These are phyloP conservation scores for Abrostola tripartita DNA, from an alignment of 2,888 invertebrate genomes.

Conservation along the genomic window DNA sequence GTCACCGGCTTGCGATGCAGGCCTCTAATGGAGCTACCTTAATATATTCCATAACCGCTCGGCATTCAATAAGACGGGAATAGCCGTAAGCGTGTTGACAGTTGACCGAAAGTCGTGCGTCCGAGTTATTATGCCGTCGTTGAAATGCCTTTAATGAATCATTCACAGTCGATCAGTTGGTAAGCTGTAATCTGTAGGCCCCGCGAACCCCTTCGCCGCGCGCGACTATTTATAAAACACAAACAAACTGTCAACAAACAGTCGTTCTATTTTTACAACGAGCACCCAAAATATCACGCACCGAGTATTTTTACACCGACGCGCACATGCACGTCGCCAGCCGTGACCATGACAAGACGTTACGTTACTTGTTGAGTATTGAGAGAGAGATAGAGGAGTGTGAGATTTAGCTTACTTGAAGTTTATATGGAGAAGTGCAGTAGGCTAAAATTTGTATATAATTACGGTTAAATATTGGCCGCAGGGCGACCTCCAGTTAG, in stretches of 20 bases:
- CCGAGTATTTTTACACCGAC: slow-evolving; percentile 25
- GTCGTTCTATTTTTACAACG: slow-evolving; percentile 31
- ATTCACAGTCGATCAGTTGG: neutral
- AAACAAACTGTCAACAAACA: slow-evolving; percentile 39
- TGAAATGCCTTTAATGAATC: neutral
- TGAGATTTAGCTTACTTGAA: too few relatives aligned
- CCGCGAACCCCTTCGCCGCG: neutral
- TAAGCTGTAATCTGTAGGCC: neutral
- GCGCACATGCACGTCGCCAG: neutral
- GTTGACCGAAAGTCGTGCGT: neutral
- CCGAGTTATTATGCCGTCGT: slow-evolving; percentile 16
- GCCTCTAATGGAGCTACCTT: slow-evolving; percentile 4
- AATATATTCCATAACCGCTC: neutral
- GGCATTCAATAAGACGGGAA: slow-evolving; percentile 4
- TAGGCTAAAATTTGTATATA: too few relatives aligned
- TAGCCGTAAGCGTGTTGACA: slow-evolving; percentile 18
- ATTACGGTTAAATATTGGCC: too few relatives aligned
- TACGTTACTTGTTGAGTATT: too few relatives aligned
- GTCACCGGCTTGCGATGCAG: neutral
- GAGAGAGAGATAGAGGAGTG: too few relatives aligned
- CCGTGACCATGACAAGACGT: neutral
- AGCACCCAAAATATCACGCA: slow-evolving; percentile 38
- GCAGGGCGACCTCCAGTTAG: too few relatives aligned
- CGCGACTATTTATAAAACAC: slow-evolving; percentile 39
- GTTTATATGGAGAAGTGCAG: too few relatives aligned